Conservation (phyloP, 2,888 invertebrate species). For the Diogma glabrata region DNA sequence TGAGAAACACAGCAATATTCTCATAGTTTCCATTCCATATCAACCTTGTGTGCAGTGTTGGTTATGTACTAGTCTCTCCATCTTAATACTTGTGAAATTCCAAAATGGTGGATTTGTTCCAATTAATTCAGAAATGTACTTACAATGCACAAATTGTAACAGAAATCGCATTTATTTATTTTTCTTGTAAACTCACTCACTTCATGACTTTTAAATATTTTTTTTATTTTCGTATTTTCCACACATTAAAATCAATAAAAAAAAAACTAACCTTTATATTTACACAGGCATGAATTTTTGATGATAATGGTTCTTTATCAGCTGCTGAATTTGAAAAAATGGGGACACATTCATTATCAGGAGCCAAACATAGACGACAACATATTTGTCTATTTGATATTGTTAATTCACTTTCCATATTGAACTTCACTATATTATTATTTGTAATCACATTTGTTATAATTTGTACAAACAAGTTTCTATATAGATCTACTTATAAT, state of each 20-base stretch:
- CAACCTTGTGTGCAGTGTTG: constrained; percentile 9
- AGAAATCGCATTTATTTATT: no score
- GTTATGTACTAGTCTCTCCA: constrained; percentile 6
- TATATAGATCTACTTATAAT: no score
- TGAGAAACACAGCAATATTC: constrained; percentile 7
- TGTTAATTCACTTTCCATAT: constrained; percentile 22
- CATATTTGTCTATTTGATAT: constrained; percentile 31
- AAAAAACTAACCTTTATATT: constrained; percentile 35
- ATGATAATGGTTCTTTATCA: constrained; percentile 36
- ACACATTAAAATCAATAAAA: neutral
- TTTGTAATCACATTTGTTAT: no score
- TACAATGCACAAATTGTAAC: no score
- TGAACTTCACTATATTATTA: no score
- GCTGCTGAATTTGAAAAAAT: constrained; percentile 37
- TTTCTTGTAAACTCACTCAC: no score
- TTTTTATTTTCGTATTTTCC: no score
- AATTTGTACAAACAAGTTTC: no score
- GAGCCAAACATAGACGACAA: constrained; percentile 37
- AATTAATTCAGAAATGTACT: neutral
- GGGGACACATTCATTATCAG: constrained; percentile 37
- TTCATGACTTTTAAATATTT: no score
- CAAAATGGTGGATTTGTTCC: constrained; percentile 19
- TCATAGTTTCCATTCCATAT: constrained; percentile 9
- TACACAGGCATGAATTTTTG: constrained; percentile 36
- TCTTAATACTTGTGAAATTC: constrained; percentile 11